A percentile compares a stretch with the other conserved stretches of the same genome.
phyloP scores from a whole-genome alignment of 2,888 invertebrate genomes.

The Omphaloscelis lunosa region DNA sequence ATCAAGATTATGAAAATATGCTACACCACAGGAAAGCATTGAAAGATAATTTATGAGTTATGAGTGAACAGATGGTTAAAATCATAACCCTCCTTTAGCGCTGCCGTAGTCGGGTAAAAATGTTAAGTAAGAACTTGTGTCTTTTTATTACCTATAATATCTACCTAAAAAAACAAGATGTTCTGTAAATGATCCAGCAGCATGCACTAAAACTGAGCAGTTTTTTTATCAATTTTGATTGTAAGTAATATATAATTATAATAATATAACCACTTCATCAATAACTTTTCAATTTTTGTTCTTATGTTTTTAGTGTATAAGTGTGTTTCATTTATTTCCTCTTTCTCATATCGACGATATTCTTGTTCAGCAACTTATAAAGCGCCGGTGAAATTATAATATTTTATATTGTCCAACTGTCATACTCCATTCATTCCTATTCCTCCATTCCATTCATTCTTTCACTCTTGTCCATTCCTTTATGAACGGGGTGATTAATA shows the following conservation, averaged over 20 bases:
- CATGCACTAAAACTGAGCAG: background rate
- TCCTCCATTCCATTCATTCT: slow-evolving; percentile 15
- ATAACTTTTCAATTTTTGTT: no score
- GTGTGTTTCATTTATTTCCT: background rate
- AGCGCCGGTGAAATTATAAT: background rate
- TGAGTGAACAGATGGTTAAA: no score
- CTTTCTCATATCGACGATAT: background rate
- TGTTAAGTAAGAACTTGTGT: background rate
- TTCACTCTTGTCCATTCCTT: background rate
- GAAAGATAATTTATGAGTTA: no score
- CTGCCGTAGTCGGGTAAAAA: no score
- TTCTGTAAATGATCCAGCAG: background rate
- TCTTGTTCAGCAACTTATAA: background rate
- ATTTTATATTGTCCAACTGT: slow-evolving; percentile 4
- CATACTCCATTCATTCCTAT: slow-evolving; percentile 10
- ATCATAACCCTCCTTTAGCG: no score
- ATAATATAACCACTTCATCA: background rate
- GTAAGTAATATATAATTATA: background rate
- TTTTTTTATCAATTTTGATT: background rate
- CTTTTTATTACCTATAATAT: background rate
- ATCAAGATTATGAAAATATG: background rate
- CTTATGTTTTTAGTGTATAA: background rate
- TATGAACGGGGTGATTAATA: slow-evolving; percentile 26
- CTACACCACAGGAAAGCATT: background rate
- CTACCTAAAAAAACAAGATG: background rate